A percentile compares a stretch with the other conserved stretches of the same genome.
Evolutionary conservation across 2,797 vertebrate species (phyloP).

Genomic region (Erpetoichthys calabaricus): DNA sequence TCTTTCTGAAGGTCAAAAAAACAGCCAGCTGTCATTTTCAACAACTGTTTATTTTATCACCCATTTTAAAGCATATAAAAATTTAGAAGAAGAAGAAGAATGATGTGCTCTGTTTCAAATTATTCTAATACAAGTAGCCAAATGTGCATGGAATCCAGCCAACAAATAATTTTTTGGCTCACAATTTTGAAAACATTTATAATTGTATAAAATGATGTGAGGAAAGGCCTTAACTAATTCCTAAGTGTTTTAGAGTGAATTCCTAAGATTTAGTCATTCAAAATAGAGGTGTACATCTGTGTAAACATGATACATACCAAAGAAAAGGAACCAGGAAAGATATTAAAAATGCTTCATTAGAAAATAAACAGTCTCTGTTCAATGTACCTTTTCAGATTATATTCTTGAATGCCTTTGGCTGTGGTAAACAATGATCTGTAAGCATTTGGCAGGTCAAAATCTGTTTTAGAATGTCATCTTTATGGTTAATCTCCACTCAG

Average conservation of each 20-base stretch:
- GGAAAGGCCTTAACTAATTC: constrained; percentile 20
- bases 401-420: constrained; percentile 30
- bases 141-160: constrained; percentile 27
- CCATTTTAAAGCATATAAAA: too few relatives aligned
- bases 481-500: constrained; percentile 28
- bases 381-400: constrained; percentile 16
- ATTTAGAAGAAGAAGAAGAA: background rate
- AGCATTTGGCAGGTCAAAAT: constrained; percentile 34
- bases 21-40: too few relatives aligned
- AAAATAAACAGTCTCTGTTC: background rate
- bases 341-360: constrained; percentile 1
- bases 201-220: constrained; percentile 35
- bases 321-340: background rate
- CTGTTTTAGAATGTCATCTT: constrained; percentile 31
- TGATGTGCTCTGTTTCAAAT: constrained; percentile 37
- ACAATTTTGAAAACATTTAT: constrained; percentile 40
- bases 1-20: too few relatives aligned
- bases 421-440: constrained; percentile 25
- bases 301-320: constrained; percentile 39
- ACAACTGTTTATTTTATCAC: too few relatives aligned
- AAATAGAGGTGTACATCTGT: constrained; percentile 46
- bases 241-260: constrained; percentile 25
- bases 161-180: constrained; percentile 26
- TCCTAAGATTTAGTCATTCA: constrained; percentile 24
- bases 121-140: constrained; percentile 35